These are phyloP conservation scores for Cheumatopsyche charites DNA, from an alignment of 1,140 invertebrate genomes.

Conservation along the genomic window DNA sequence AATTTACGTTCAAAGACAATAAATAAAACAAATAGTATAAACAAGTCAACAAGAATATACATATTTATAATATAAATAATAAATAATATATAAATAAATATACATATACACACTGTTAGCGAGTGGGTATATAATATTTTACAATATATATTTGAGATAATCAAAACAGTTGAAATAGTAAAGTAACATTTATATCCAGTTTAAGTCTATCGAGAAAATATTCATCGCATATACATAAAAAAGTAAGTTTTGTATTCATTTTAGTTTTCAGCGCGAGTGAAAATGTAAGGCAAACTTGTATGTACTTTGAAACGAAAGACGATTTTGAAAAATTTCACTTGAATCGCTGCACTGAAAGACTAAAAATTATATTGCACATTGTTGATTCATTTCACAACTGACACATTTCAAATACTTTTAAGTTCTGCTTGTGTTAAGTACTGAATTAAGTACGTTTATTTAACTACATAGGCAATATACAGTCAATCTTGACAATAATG, in stretches of 20 bases:
- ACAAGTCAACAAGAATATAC: conserved; percentile 12
- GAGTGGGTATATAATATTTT: background rate
- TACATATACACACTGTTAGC: background rate
- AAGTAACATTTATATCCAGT: conserved; percentile 6
- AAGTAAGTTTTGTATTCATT: too few species aligned
- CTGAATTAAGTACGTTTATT: conserved; percentile 12
- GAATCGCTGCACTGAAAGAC: background rate
- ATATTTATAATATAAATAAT: too few species aligned
- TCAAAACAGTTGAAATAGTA: conserved; percentile 15
- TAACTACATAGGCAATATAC: too few species aligned
- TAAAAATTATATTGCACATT: conserved; percentile 13
- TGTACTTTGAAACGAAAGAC: too few species aligned
- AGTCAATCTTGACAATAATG: too few species aligned
- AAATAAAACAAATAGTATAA: conserved; percentile 18
- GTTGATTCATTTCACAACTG: background rate
- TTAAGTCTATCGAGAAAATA: too few species aligned
- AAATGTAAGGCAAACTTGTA: too few species aligned
- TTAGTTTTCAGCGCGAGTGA: too few species aligned
- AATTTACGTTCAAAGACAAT: background rate
- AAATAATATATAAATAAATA: background rate
- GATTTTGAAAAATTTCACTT: too few species aligned
- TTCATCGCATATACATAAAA: too few species aligned
- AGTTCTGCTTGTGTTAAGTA: background rate
- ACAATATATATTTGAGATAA: conserved; percentile 5
- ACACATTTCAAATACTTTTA: conserved; percentile 6